Conservation (phyloP, 2,888 invertebrate genomes). For the Andrena fulva region DNA sequence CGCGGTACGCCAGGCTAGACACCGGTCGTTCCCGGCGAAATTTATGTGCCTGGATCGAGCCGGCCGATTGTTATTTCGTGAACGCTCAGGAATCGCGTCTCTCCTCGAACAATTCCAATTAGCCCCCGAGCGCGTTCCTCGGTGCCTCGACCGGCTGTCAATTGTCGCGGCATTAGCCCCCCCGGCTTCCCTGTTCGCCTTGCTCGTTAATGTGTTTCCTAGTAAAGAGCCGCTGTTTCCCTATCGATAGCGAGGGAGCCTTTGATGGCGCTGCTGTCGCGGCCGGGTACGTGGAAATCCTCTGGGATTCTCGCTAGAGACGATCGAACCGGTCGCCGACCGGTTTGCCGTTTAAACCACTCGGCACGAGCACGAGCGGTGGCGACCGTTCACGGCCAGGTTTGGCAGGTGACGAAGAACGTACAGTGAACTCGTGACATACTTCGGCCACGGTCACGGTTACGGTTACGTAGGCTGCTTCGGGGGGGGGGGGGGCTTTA, state of each 20-base stretch:
- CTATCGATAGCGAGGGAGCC: neutral
- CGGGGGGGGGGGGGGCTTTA: neutral
- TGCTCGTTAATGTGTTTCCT: conserved; percentile 47
- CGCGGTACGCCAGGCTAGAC: neutral
- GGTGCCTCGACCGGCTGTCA: too few species aligned
- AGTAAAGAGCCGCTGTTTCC: conserved; percentile 3
- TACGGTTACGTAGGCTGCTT: neutral
- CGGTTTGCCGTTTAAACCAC: conserved; percentile 39
- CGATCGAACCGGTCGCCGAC: conserved; percentile 62
- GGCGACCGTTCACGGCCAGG: conserved; percentile 4
- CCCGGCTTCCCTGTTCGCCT: neutral
- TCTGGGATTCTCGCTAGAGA: conserved; percentile 48
- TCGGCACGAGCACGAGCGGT: neutral
- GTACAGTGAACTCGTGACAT: conserved; percentile 53
- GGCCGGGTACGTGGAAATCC: conserved; percentile 53
- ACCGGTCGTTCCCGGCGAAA: conserved; percentile 4
- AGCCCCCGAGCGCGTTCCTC: neutral
- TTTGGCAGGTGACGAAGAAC: conserved; percentile 50
- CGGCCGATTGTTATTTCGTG: conserved; percentile 19
- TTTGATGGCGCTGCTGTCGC: conserved; percentile 30
- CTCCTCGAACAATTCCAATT: conserved; percentile 44
- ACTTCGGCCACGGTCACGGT: conserved; percentile 40
- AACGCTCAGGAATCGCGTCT: conserved; percentile 10
- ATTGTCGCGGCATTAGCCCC: conserved; percentile 19
- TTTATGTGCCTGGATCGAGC: conserved; percentile 21